Conservation (phyloP, 2,888 invertebrate genomes). For the Oasisia sp. region DNA sequence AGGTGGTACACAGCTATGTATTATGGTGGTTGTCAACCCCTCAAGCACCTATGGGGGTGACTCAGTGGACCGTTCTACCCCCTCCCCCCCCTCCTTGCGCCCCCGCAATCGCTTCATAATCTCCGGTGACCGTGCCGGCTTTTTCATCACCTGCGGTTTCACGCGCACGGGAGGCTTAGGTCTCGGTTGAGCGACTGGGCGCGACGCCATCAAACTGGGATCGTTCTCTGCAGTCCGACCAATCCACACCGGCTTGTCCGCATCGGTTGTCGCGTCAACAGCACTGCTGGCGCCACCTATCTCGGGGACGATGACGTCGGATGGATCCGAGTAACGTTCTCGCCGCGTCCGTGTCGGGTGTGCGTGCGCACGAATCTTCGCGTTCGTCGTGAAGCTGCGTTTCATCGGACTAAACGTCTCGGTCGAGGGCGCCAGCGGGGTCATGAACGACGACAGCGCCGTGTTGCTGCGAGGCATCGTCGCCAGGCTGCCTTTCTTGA, state of each 20-base stretch:
- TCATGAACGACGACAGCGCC: neutral
- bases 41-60: neutral
- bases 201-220: neutral
- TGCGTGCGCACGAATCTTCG: constrained; percentile 13
- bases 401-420: neutral
- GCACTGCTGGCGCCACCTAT: constrained; percentile 17
- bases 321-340: constrained; percentile 1
- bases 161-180: constrained; percentile 69
- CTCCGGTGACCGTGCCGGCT: constrained; percentile 39
- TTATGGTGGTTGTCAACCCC: neutral
- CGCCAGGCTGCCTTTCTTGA: constrained; percentile 72
- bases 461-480: constrained; percentile 17
- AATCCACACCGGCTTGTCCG: neutral
- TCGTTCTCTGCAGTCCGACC: neutral
- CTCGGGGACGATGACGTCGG: constrained; percentile 24
- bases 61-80: constrained; percentile 26
- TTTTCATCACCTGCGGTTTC: constrained; percentile 83
- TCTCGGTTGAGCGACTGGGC: constrained; percentile 18
- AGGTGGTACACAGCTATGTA: neutral
- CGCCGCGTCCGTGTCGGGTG: constrained; percentile 19
- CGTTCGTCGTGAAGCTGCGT: neutral
- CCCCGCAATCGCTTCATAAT: constrained; percentile 30
- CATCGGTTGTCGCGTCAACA: constrained; percentile 18
- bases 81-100: constrained; percentile 21
- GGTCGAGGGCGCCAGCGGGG: neutral